Conservation (phyloP, 2,113 vertebrate species). For the Spizaetus ornatus region DNA sequence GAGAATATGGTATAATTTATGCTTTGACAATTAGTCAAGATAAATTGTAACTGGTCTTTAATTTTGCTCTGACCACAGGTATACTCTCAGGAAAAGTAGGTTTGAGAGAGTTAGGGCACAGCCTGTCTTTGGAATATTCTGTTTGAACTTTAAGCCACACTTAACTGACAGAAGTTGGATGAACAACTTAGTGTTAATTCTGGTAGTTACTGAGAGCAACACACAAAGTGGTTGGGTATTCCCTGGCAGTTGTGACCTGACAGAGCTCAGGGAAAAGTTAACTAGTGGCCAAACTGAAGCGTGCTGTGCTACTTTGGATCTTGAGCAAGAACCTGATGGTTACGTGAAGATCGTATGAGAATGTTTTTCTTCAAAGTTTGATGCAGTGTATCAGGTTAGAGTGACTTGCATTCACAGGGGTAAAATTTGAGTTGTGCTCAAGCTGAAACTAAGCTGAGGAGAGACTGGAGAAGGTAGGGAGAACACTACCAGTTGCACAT, state of each 20-base stretch:
- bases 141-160: neutral
- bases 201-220: neutral
- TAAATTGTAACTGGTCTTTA: neutral
- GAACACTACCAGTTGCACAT: neutral
- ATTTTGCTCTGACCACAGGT: neutral
- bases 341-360: fast-evolving
- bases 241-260: neutral
- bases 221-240: neutral
- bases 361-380: neutral
- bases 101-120: neutral
- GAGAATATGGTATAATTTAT: neutral
- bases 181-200: neutral
- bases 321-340: neutral
- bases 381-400: neutral
- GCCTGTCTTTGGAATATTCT: neutral
- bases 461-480: neutral
- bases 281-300: neutral
- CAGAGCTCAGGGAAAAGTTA: neutral
- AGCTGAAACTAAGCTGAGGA: neutral
- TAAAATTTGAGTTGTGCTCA: neutral
- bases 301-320: neutral
- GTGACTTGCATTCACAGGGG: neutral
- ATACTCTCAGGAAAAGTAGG: neutral
- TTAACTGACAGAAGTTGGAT: neutral
- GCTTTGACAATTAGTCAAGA: neutral